Percentiles rank a stretch among this genome's conserved stretches.
phyloP scores from a whole-genome alignment of 2,113 vertebrate genomes.

The Agapornis roseicollis region DNA sequence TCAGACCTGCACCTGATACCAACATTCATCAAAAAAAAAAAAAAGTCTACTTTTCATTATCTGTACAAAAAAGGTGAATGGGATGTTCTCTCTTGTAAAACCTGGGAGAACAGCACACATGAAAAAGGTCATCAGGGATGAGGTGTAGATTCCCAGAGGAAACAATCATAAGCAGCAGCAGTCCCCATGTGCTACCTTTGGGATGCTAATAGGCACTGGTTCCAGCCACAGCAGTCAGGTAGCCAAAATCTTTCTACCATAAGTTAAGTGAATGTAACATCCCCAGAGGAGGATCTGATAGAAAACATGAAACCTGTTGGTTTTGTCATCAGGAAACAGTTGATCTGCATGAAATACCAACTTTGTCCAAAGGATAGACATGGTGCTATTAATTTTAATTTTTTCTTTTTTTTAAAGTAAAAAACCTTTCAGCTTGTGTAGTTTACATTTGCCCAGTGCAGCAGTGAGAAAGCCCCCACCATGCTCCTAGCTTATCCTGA shows the following conservation, averaged over 20 bases:
- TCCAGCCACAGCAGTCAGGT: neutral
- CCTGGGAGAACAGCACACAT: neutral
- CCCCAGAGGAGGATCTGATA: neutral
- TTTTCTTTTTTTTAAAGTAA: neutral
- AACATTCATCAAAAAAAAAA: neutral
- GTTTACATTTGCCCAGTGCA: neutral
- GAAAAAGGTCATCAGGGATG: neutral
- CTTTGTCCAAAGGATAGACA: neutral
- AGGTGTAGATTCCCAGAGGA: neutral
- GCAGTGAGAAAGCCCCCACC: neutral
- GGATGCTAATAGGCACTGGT: neutral
- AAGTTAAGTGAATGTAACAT: fast-evolving
- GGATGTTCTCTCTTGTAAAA: neutral
- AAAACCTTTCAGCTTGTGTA: neutral
- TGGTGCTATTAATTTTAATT: neutral
- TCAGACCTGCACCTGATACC: neutral
- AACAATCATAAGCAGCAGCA: neutral
- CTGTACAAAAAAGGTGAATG: neutral
- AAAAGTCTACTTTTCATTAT: neutral
- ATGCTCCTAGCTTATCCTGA: fast-evolving
- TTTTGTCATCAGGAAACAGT: neutral
- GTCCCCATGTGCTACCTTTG: neutral
- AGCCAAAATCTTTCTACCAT: neutral
- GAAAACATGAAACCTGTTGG: neutral
- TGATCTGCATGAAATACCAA: neutral